Evolutionary conservation across 92 coral and sea anemone genomes (phyloP), one percentile per base, ranked within the genome.

Genomic region (Epizoanthus scotinus): DNA sequence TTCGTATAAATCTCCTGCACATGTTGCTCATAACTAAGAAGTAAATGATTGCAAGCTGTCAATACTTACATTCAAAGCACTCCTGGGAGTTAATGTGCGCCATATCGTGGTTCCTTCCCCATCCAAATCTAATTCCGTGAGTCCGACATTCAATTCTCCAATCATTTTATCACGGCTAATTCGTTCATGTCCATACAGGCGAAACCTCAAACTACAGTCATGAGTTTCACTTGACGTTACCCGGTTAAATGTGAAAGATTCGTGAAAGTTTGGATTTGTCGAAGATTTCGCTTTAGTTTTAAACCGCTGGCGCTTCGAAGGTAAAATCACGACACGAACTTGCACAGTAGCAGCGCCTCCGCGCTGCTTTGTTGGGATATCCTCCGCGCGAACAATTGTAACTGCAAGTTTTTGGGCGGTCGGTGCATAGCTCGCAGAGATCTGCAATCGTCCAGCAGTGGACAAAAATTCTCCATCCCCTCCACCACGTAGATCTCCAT

Each of bases 361-460:
- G 49, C 99, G 89, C 62, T 96, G 98, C 47, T 96, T 96, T 54
- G 98, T 93, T 18, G 99, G 99, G 14, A 96, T 85, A 72, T 96
- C 99, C 78, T 96, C 99, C 26, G 99, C 99, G 21, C 94, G 94
- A 50, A 96, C 75, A 20, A 96, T 87, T 55, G 95, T 96, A 20
- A 96, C 98, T 10, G 99, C 94, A 20, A 96, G 84, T 67, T 96
- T 96, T 79, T 96, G 94, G 15, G 99, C 94, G 60, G 99, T 96
- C 10, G 98, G 99, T 6, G 99, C 99, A 86, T 96, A 96, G 63
- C 99, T 94, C 63, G 99, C 98, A 3, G 98, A 96, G 40, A 96
- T 90, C 81, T 96, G 98, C 66, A 96, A 78, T 55, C 98, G 82
- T 54, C 99, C 99, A 58, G 99, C 99, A 44, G 88, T 93, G 56